These are phyloP conservation scores for Muntiacus muntjak DNA, from an alignment of 2,113 vertebrate genomes.

Conservation along the genomic window DNA sequence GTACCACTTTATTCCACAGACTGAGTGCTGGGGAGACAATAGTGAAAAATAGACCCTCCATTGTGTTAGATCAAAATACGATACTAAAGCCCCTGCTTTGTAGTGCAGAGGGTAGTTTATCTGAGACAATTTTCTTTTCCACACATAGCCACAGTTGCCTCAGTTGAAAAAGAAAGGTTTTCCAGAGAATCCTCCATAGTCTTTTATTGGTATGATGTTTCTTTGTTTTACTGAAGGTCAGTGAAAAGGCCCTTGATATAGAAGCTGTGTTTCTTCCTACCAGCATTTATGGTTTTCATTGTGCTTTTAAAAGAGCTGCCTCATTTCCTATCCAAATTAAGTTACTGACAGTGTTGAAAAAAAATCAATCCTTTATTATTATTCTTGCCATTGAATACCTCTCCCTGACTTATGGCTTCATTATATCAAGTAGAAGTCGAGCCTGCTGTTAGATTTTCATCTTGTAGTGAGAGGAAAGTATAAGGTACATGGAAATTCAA, in stretches of 20 bases:
- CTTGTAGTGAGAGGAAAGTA: not conserved
- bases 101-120: not conserved
- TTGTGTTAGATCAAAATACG: not conserved
- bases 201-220: not conserved
- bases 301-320: not conserved
- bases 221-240: not conserved
- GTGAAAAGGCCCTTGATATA: not conserved
- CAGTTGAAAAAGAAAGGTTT: not conserved
- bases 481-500: not conserved
- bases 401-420: constrained; percentile 29
- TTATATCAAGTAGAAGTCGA: not conserved
- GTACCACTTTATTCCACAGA: not conserved
- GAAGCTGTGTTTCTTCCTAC: not conserved
- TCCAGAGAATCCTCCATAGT: not conserved
- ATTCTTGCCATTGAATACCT: constrained; percentile 34
- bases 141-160: not conserved
- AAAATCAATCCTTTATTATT: constrained; percentile 47
- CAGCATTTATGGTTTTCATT: constrained; percentile 13
- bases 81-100: not conserved
- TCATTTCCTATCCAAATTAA: constrained; percentile 59
- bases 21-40: not conserved
- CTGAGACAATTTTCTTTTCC: not conserved
- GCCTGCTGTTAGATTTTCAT: constrained; percentile 41
- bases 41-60: not conserved
- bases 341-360: constrained; percentile 32